Evolutionary conservation across 2,113 vertebrate species (phyloP).

Genomic region (Phainopepla nitens): DNA sequence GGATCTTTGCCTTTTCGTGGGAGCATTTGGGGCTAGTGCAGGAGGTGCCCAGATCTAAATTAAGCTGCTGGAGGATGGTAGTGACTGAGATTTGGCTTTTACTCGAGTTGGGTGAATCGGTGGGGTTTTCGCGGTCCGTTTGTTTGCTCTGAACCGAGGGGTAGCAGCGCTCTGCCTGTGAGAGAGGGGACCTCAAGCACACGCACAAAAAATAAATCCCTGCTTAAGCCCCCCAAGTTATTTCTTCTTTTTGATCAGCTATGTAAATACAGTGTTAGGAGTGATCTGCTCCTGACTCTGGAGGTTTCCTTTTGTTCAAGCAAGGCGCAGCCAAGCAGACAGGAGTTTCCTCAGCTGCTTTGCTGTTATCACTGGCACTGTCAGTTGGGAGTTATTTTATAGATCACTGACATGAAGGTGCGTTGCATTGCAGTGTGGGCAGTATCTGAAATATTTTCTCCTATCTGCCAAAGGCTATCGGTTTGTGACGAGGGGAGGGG

Average conservation of each 20-base stretch:
- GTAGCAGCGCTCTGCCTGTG: background rate
- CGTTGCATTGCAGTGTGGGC: background rate
- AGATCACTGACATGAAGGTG: background rate
- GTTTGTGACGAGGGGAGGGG: background rate
- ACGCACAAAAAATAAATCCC: background rate
- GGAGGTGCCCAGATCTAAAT: background rate
- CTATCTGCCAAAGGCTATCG: background rate
- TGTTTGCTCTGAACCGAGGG: background rate
- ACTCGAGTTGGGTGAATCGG: background rate
- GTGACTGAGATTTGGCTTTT: background rate
- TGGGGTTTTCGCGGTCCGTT: background rate
- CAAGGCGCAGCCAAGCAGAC: conserved; percentile 29
- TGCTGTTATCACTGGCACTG: background rate
- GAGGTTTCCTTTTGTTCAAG: conserved; percentile 66
- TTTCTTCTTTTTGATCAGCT: conserved; percentile 55
- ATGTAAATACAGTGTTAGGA: conserved; percentile 30
- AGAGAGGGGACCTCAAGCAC: background rate
- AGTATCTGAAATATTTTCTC: background rate
- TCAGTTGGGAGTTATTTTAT: conserved; percentile 3
- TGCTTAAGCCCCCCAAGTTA: background rate
- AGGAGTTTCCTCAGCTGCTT: conserved; percentile 28
- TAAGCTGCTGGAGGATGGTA: background rate
- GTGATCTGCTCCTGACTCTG: conserved; percentile 38
- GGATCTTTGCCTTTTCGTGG: background rate
- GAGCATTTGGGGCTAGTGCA: background rate